Evolutionary conservation across 1,140 invertebrate genomes (phyloP), one percentile per base, ranked within the genome.

Genomic region (Papilio dardanus): DNA sequence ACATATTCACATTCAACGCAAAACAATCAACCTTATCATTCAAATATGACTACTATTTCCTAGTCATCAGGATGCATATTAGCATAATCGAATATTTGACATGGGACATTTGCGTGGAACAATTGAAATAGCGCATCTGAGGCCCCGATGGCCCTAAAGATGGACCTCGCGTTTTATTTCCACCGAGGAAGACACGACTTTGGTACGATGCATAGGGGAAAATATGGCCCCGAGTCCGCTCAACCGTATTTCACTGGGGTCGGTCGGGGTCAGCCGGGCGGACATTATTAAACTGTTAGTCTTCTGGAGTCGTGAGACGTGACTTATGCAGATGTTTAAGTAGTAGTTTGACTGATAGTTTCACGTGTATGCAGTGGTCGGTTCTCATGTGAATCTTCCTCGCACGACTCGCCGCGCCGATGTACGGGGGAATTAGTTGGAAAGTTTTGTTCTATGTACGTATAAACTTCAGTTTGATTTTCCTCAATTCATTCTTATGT

Each of bases 241-340:
- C 86, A 87, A 87, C 87, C 88, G 88, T 92, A 92, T 92, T 92
- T 92, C 90, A 89, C 87, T 74, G 85, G 79, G 91, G 89, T 91
- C 88, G 82, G 73, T 78, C 67, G 73, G 83, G 91, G 89, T 92
- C 87, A 83, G 81, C 79, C 54, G 76, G 76, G 87, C 89, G 90
- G 90, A 93, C 90, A 90, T 93, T 92, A 93, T 92, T 93, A 93
- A 93, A 93, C 89, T 91, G 89, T 92, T 91, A 89, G 84, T 88
- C 89, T 83, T 83, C 83, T 79, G 80, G 81, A 89, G 82, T 92
- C 88, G 90, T 91, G 89, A 86, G 84, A 87, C 90, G 88, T 92
- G 91, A 93, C 89, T 91, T 92, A 92, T 92, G 90, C 86, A 90
- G 88, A 91, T 91, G 88, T 90, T 91, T 90, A 90, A 92, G 87